phyloP scores from a whole-genome alignment of 2,113 vertebrate species.

The Recurvirostra avosetta region DNA sequence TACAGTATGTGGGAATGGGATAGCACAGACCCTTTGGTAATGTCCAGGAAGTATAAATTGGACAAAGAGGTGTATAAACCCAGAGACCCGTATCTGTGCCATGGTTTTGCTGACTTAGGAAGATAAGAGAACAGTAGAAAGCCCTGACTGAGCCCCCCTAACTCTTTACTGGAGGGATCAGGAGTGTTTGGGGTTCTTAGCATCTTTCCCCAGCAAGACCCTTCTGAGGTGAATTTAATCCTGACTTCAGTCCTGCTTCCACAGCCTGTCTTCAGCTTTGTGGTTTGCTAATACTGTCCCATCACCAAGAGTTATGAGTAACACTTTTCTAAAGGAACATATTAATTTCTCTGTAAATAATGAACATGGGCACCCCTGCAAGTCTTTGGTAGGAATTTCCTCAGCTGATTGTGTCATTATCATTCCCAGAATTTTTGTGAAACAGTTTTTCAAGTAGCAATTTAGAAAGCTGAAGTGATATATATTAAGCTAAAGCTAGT shows the following conservation, averaged over 20 bases:
- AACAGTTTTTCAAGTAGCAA: neutral
- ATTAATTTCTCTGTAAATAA: neutral
- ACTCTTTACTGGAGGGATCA: too few species aligned
- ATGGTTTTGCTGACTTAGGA: too few species aligned
- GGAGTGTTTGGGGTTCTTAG: too few species aligned
- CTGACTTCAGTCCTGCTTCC: neutral
- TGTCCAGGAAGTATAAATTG: too few species aligned
- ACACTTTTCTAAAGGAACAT: neutral
- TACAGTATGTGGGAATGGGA: neutral
- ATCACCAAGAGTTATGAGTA: neutral
- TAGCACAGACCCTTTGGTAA: neutral
- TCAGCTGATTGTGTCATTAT: neutral
- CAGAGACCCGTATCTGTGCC: too few species aligned
- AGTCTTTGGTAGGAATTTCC: neutral
- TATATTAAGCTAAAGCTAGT: neutral
- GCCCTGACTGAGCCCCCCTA: too few species aligned
- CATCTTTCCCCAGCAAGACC: too few species aligned
- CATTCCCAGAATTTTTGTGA: neutral
- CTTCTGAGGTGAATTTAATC: neutral
- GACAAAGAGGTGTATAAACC: too few species aligned
- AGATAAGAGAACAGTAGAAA: too few species aligned
- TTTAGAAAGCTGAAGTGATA: neutral
- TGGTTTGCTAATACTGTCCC: neutral
- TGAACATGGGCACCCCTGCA: neutral
- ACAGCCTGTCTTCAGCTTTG: neutral